Base-by-base conservation (phyloP, 2,888 invertebrate species). In the Dione vanillae region DNA sequence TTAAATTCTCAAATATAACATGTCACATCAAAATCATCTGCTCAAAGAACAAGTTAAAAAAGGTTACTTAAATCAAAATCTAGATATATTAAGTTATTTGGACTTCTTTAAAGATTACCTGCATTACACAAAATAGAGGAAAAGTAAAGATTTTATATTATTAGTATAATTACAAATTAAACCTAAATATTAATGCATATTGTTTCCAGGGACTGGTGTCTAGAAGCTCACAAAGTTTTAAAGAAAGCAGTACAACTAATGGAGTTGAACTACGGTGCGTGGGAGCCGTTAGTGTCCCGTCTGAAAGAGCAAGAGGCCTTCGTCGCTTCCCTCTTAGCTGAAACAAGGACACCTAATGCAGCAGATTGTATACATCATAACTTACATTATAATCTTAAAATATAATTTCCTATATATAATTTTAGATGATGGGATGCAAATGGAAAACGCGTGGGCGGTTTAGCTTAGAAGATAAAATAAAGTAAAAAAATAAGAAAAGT, bases 191-290 rank as follows among this genome's bases (percentile, higher is more conserved):
- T 58, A 16, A 37, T 40, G 2, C 35, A 54, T 10, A 45, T 54
- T 47, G 43, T 71, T 78, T 80, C 0, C 81, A 94, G 94, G 72
- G 91, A 93, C 51, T 92, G 89, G 84, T 89, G 91, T 56, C 83
- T 90, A 6, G 94, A 94, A 78, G 88, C 94, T 0, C 87, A 89
- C 69, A 90, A 91, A 76, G 91, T 92, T 73, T 83, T 94, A 14
- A 90, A 91, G 72, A 92, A 92, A 69, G 94, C 94, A 0, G 84
- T 92, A 0, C 90, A 93, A 66, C 85, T 95, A 71, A 88, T 94
- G 81, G 90, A 93, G 45, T 82, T 94, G 8, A 92, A 94, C 79
- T 94, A 93, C 76, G 95, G 94, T 0, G 79, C 88, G 0, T 94
- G 94, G 94, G 92, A 92, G 76, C 84, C 85, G 0, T 78, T 88